A percentile compares a stretch with the other conserved stretches of the same genome.
These are phyloP conservation scores for Hyla sarda DNA, from an alignment of 2,113 vertebrate species.

Conservation along the genomic window DNA sequence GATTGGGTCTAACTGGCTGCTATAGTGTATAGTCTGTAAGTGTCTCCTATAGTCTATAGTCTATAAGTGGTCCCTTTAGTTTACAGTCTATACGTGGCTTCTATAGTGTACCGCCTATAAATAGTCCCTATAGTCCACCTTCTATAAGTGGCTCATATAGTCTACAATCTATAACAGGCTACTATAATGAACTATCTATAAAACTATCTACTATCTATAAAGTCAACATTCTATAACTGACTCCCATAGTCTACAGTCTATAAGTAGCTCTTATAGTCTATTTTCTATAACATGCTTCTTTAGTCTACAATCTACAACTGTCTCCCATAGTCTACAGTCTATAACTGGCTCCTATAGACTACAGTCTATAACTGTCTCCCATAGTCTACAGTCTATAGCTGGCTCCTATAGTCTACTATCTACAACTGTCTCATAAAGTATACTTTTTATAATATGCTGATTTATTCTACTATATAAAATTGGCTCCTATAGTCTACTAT, in stretches of 20 bases:
- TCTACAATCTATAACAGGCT: not conserved
- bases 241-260: not conserved
- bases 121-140: no score
- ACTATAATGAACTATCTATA: not conserved
- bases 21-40: not conserved
- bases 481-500: no score
- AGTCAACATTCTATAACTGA: not conserved
- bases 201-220: not conserved
- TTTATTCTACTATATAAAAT: no score
- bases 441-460: no score
- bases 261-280: not conserved
- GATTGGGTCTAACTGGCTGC: not conserved
- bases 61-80: no score
- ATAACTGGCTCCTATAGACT: not conserved
- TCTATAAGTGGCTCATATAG: no score
- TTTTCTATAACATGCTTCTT: not conserved
- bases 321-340: not conserved
- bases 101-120: no score
- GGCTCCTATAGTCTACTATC: not conserved
- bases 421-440: no score
- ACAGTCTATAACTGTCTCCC: not conserved
- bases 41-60: no score
- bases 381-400: not conserved
- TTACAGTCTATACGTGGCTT: no score
- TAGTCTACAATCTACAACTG: not conserved